Evolutionary conservation across 2,888 invertebrate species (phyloP).

Genomic region (Chironomus tentans): DNA sequence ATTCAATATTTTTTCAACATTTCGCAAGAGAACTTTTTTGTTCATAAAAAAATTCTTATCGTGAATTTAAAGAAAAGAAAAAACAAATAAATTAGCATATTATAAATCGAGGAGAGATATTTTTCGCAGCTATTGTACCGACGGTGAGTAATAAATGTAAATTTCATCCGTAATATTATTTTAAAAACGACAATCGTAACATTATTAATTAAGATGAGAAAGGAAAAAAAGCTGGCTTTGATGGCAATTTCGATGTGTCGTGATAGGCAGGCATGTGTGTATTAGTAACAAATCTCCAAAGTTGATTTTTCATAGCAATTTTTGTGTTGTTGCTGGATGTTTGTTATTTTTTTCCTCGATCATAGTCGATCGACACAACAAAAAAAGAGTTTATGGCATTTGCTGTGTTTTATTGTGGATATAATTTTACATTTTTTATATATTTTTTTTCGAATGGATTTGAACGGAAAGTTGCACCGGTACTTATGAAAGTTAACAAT

Average conservation of each 20-base stretch:
- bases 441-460: neutral
- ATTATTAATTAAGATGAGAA: conserved; percentile 17
- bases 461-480: conserved; percentile 21
- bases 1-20: neutral
- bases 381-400: neutral
- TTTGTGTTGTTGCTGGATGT: no score
- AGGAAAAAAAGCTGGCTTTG: neutral
- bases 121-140: neutral
- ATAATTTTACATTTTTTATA: neutral
- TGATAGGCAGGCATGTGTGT: conserved; percentile 2
- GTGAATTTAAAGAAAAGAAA: neutral
- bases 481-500: neutral
- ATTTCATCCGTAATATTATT: neutral
- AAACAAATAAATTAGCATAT: neutral
- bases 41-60: neutral
- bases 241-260: neutral
- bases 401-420: neutral
- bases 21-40: neutral
- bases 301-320: neutral
- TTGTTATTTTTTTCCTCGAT: neutral
- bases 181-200: neutral
- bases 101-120: neutral
- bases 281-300: conserved; percentile 5
- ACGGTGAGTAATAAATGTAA: conserved; percentile 15
- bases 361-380: no score